Base-by-base conservation (phyloP, 2,113 vertebrate genomes). In the Pipra filicauda region DNA sequence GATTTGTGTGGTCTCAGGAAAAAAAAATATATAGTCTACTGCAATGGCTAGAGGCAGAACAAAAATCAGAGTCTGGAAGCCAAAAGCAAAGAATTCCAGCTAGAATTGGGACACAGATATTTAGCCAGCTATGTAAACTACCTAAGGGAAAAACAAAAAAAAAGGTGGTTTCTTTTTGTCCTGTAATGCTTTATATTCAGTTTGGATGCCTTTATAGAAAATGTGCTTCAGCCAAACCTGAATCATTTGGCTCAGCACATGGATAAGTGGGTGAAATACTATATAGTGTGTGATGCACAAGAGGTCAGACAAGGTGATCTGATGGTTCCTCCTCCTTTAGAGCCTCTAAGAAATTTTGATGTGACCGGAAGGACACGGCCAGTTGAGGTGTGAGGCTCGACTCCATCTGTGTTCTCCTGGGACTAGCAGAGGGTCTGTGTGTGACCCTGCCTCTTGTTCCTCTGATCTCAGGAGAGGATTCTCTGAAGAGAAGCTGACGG, bases 281-380 rank as follows among this genome's bases (percentile, higher is more conserved):
- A 78, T 88, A 93, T 88, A 93, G 54, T 2, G 58, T 93, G 96
- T 85, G 84, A 87, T 82, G 89, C 85, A 93, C 54, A 57, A 70
- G 74, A 75, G 91, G 91, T 96, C 91, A 91, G 94, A 79, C 94
- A 94, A 95, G 96, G 94, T 92, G 91, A 97, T 85, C 62, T 37
- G 74, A 85, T 79, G 84, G 73, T 73, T 94, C 81, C 58, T 90
- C 28, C 1, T 21, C 49, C 67, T 85, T 76, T 52, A 65, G 27
- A 90, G 46, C 41, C 82, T 55, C 65, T 74, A 19, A 35, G 26
- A 91, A 91, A 39, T 55, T 84, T 93, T 35, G 37, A 28, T 5
- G 5, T 82, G 82, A 37, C 75, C 9, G 46, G 66, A 92, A 91
- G 57, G 74, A 79, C 62, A 66, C 44, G 52, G 65, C 73, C 27